Evolutionary conservation across 1,140 invertebrate species (phyloP).

Genomic region (Leucophenga varia): DNA sequence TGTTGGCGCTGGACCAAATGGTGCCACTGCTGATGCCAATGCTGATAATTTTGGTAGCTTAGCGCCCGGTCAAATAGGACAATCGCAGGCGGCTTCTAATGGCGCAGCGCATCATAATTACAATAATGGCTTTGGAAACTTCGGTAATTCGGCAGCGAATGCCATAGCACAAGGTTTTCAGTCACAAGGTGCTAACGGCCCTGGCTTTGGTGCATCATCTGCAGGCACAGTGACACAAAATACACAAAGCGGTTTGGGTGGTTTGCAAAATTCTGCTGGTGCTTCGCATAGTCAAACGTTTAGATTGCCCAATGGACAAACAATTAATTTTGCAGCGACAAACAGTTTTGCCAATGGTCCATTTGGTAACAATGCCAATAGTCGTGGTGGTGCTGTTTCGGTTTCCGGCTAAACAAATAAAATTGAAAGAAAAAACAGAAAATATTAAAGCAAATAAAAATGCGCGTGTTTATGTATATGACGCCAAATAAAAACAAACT

Average conservation of each 20-base stretch:
- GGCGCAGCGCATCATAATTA: constrained; percentile 32
- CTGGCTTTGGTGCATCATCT: constrained; percentile 50
- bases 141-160: constrained; percentile 33
- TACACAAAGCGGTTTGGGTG: constrained; percentile 36
- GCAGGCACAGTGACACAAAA: constrained; percentile 49
- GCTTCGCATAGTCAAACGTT: constrained; percentile 48
- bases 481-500: no score
- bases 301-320: constrained; percentile 51
- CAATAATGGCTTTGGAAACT: constrained; percentile 27
- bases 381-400: constrained; percentile 40
- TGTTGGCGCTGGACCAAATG: constrained; percentile 31
- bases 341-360: constrained; percentile 54
- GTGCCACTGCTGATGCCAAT: constrained; percentile 33
- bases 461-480: not conserved
- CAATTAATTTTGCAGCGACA: constrained; percentile 47
- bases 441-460: not conserved
- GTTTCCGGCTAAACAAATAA: constrained; percentile 25
- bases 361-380: constrained; percentile 36
- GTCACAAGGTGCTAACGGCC: constrained; percentile 31
- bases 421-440: not conserved
- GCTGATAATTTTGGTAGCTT: constrained; percentile 25
- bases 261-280: constrained; percentile 41
- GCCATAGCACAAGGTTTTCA: constrained; percentile 48
- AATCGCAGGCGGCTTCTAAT: constrained; percentile 43
- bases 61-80: constrained; percentile 31